Base-by-base conservation (phyloP, 1,140 invertebrate genomes). In the Hesperophylax magnus region DNA sequence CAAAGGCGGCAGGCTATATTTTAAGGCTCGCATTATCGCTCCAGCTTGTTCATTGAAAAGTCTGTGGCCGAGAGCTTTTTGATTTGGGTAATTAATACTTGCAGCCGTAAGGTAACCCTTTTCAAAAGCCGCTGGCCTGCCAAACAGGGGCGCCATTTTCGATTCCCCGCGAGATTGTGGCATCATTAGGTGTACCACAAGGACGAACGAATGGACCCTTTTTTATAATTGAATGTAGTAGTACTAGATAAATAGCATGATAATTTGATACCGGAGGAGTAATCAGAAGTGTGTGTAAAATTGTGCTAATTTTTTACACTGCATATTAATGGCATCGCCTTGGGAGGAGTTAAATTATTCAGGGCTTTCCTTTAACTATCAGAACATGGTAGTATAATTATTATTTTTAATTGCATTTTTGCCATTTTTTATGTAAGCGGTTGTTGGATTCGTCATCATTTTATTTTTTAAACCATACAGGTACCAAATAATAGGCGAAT, bases 41-140 rank as follows among this genome's bases (percentile, higher is more conserved):
- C 22, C 63, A 8, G 2, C 63, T 31, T 20, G 67, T 52, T 71
- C 67, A 71, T 52, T 20, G 39, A 71, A 71, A 71, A 52, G 34
- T 52, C 31, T 31, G 5, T n/a, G 22, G 14, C 63, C 15, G 67
- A 52, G 67, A 47, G 67, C 39, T 52, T 27, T 71, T 71, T 71
- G 67, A 71, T 71, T 71, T 71, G 67, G 67, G 67, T 71, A 71
- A 71, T 71, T 71, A 71, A 71, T 71, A 71, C 67, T 20, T n/a
- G 67, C 27, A n/a, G 24, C 53, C 22, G 31, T 17, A 31, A 34
- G 63, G 63, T 22, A 60, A 31, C 61, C 61, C 24, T 17, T 65
- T 17, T 24, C n/a, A n/a, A 58, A 58, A 58, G 63, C 27, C 27
- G 63, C 56, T 65, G 22, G 63, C 22, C 17, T 15, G 17, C 22